Base-by-base conservation (phyloP, 1,140 invertebrate genomes). In the Gryllus bimaculatus region DNA sequence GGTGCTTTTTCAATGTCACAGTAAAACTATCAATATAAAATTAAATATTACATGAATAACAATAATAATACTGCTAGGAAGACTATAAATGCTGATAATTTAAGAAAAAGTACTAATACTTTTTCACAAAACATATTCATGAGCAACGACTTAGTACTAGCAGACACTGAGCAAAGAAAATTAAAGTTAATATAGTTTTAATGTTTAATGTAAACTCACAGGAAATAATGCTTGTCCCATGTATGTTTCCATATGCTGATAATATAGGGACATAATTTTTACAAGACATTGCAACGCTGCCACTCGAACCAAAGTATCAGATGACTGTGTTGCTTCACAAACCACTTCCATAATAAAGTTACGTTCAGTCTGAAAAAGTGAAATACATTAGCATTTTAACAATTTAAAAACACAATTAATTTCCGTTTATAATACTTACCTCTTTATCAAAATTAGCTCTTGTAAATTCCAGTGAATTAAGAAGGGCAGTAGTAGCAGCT, bases 271-370 rank as follows among this genome's bases (percentile, higher is more conserved):
- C 91, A 99, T 95, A 82, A 99, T 99, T 89, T 98, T 98, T 49
- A 99, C 98, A 82, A 99, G 89, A 89, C 98, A 99, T 85, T 99
- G 98, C 74, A 99, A 87, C 18, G 98, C 97, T 15, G 96, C 95
- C 48, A 99, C 98, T 88, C 93, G 92, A 78, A 98, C 94, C 86
- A 95, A 92, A 73, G 93, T 93, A 84, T 99, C 95, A 66, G 88
- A 84, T 7, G 92, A 94, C 83, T 95, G 94, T 13, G 94, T 96
- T 21, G 94, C 93, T 86, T 95, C 93, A 85, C 98, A 99, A 12
- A 99, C 97, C 47, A 98, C 96, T 90, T 99, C 96, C 98, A 99
- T 99, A 74, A 99, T 99, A 84, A 97, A 98, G 87, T 99, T 98
- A 82, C 98, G 89, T 87, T 99, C 98, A 81, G 92, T 91, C 89